Evolutionary conservation across 2,888 invertebrate species (phyloP).

Genomic region (Caenorhabditis sp.): DNA sequence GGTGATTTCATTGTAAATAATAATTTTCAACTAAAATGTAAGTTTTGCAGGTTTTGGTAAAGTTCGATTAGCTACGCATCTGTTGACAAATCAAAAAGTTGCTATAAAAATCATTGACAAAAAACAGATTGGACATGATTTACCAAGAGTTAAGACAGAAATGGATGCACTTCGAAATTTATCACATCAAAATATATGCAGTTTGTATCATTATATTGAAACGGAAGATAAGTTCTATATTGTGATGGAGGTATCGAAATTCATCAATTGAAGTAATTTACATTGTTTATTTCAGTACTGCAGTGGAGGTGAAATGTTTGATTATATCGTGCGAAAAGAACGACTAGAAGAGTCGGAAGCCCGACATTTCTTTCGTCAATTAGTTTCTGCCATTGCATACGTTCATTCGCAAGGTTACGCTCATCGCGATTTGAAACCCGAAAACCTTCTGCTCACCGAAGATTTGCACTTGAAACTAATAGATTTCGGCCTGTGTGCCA

Average conservation of each 20-base stretch:
- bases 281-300: constrained; percentile 78
- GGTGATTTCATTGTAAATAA: constrained; percentile 72
- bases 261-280: background rate
- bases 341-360: constrained; percentile 78
- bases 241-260: constrained; percentile 77
- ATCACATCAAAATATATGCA: constrained; percentile 77
- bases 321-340: constrained; percentile 83
- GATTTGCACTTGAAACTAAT: constrained; percentile 81
- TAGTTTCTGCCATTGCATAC: constrained; percentile 82
- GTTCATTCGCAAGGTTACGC: constrained; percentile 81
- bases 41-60: constrained; percentile 42
- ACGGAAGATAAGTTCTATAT: constrained; percentile 81
- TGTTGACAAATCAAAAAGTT: constrained; percentile 82
- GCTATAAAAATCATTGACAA: constrained; percentile 86
- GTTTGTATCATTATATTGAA: constrained; percentile 82
- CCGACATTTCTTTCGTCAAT: constrained; percentile 81
- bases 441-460: constrained; percentile 82
- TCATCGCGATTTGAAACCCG: constrained; percentile 85
- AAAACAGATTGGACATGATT: constrained; percentile 78
- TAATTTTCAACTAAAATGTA: background rate
- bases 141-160: constrained; percentile 80
- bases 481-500: constrained; percentile 84
- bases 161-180: constrained; percentile 76
- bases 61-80: constrained; percentile 81
- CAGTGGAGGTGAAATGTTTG: constrained; percentile 84